Percentiles rank a stretch among this genome's conserved stretches.
Evolutionary conservation across 2,888 invertebrate genomes (phyloP).

Genomic region (Rambutsinella grinnellia): DNA sequence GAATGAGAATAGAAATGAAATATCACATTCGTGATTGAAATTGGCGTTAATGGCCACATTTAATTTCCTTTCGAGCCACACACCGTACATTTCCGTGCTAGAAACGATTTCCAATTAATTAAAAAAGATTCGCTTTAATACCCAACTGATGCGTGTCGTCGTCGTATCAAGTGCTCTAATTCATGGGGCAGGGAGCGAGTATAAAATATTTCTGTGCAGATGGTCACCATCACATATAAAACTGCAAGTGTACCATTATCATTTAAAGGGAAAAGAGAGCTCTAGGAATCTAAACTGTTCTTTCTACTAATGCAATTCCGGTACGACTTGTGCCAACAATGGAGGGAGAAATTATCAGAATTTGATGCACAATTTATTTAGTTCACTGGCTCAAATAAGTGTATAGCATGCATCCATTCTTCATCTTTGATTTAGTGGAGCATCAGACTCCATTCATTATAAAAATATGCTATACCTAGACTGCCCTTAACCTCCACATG

Average conservation of each 20-base stretch:
- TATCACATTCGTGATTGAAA: too few species aligned
- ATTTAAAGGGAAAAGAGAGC: background rate
- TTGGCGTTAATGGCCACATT: background rate
- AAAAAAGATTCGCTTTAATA: conserved; percentile 63
- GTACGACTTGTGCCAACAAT: background rate
- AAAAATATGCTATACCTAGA: background rate
- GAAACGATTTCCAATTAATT: conserved; percentile 65
- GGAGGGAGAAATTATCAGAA: background rate
- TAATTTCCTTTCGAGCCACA: conserved; percentile 41
- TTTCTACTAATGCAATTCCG: background rate
- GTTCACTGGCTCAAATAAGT: background rate
- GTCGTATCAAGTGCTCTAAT: conserved; percentile 6
- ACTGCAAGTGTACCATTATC: background rate
- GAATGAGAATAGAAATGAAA: too few species aligned
- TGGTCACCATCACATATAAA: background rate
- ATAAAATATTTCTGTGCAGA: background rate
- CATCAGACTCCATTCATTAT: background rate
- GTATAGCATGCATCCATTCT: background rate
- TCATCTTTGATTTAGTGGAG: background rate
- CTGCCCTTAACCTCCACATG: conserved; percentile 14
- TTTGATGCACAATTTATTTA: conserved; percentile 19
- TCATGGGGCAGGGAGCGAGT: background rate
- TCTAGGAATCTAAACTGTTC: too few species aligned
- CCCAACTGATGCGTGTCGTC: conserved; percentile 44
- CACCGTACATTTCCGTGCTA: background rate